These are phyloP conservation scores for Sitobion miscanthi DNA, from an alignment of 1,140 invertebrate genomes.

Conservation along the genomic window DNA sequence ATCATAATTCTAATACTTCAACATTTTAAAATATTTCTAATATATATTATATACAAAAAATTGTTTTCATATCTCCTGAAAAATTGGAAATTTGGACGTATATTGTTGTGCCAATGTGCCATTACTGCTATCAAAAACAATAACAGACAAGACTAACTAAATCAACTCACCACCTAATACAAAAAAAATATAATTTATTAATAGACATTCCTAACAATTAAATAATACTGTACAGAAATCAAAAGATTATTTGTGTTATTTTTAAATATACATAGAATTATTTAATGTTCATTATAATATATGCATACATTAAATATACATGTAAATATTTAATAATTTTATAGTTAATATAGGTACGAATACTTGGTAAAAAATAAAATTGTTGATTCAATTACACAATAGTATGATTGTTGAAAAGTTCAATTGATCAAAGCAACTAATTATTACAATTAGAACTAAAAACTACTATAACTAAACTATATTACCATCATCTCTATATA, in stretches of 20 bases:
- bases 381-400: neutral
- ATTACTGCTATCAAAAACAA: neutral
- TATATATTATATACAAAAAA: no score
- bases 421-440: neutral
- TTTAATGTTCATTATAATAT: conserved; percentile 2
- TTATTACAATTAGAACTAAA: neutral
- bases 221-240: neutral
- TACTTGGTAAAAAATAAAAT: neutral
- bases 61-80: no score
- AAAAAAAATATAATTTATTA: neutral
- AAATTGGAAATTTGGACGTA: no score
- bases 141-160: neutral
- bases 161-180: neutral
- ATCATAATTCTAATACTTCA: no score
- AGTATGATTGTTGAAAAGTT: neutral
- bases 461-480: neutral
- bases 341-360: neutral
- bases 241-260: neutral
- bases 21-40: no score
- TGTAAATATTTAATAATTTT: neutral
- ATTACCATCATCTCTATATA: neutral
- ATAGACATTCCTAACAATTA: neutral
- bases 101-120: no score
- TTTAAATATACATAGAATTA: neutral
- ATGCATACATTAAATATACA: conserved; percentile 7